These are phyloP conservation scores for Dromococcyx pavoninus DNA, from an alignment of 2,797 vertebrate species.

Conservation along the genomic window DNA sequence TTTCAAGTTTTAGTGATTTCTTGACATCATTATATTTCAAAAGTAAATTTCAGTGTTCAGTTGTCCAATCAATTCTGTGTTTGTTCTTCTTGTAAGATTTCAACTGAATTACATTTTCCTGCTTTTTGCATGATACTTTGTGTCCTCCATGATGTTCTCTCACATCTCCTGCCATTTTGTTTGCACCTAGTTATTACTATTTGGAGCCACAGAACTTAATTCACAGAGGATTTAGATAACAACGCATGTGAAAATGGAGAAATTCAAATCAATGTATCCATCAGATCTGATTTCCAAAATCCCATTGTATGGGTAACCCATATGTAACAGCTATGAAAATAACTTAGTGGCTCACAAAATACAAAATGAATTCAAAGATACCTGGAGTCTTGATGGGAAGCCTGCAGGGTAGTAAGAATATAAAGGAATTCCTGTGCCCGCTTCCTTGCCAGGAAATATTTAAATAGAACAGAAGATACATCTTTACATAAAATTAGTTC, in stretches of 20 bases:
- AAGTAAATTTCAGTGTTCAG: background rate
- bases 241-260: background rate
- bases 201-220: background rate
- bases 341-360: background rate
- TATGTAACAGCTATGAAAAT: background rate
- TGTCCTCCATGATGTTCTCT: background rate
- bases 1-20: background rate
- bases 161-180: background rate
- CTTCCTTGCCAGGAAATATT: background rate
- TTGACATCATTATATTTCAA: background rate
- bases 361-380: background rate
- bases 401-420: background rate
- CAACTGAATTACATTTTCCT: background rate
- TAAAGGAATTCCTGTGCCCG: background rate
- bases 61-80: background rate
- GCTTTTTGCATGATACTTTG: background rate
- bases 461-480: background rate
- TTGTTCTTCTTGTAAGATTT: background rate
- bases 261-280: background rate
- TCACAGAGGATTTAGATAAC: background rate
- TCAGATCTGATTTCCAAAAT: background rate
- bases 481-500: background rate
- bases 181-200: background rate
- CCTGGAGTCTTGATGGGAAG: background rate
- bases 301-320: rapidly evolving